These are phyloP conservation scores for Paraplagusia blochii DNA, from an alignment of 2,113 vertebrate species.

Conservation along the genomic window DNA sequence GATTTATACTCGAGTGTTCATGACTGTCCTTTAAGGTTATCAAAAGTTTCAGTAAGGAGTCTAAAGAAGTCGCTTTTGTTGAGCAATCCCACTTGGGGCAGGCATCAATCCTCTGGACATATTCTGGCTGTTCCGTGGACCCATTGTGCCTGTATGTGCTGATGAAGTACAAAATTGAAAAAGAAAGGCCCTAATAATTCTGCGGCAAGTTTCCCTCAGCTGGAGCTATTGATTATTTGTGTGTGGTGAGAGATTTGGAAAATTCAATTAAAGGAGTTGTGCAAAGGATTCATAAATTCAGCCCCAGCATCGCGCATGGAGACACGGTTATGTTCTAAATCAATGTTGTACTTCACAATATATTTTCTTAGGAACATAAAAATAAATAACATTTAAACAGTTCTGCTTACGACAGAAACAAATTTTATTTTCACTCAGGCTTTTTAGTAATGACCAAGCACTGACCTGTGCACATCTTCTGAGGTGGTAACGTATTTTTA, in stretches of 20 bases:
- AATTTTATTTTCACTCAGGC: constrained; percentile 94
- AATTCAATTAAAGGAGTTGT: constrained; percentile 99
- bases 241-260: constrained; percentile 99
- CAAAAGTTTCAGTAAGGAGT: constrained; percentile 80
- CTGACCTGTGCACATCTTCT: constrained; percentile 83
- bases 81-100: constrained; percentile 84
- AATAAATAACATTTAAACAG: constrained; percentile 99
- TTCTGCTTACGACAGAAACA: constrained; percentile 99
- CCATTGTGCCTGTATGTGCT: constrained; percentile 92
- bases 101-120: constrained; percentile 83
- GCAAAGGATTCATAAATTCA: constrained; percentile 99
- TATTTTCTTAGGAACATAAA: constrained; percentile 99
- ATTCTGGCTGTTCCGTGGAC: constrained; percentile 86
- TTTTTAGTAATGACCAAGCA: constrained; percentile 85
- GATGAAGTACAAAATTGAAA: constrained; percentile 98
- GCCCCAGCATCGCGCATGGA: constrained; percentile 84
- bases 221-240: constrained; percentile 99
- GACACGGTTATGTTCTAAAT: constrained; percentile 98
- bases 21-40: constrained; percentile 62
- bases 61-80: constrained; percentile 78
- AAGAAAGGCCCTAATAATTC: constrained; percentile 98
- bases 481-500: constrained; percentile 89
- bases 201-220: constrained; percentile 94
- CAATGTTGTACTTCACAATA: constrained; percentile 99
- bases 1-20: constrained; percentile 47